These are phyloP conservation scores for Argyra leucocephala DNA, from an alignment of 2,888 invertebrate species.

Conservation along the genomic window DNA sequence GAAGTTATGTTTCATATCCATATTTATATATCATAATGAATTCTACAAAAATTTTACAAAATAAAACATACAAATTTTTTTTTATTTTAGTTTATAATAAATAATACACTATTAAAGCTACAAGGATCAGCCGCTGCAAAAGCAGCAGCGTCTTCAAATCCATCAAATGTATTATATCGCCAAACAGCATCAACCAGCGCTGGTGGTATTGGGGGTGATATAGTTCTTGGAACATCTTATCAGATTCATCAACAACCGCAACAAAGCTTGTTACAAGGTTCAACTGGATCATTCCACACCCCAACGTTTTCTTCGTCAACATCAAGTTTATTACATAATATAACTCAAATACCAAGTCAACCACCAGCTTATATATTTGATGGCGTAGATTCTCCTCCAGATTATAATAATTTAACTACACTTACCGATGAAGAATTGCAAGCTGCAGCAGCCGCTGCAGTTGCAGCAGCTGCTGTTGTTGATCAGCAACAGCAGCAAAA, in stretches of 20 bases:
- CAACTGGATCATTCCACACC: conserved; percentile 18
- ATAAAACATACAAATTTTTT: not conserved
- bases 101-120: conserved; percentile 41
- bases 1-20: no score
- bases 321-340: conserved; percentile 33
- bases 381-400: conserved; percentile 38
- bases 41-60: no score
- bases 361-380: conserved; percentile 42
- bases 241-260: not conserved
- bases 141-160: conserved; percentile 12
- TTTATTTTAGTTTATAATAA: conserved; percentile 39
- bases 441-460: conserved; percentile 21
- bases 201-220: conserved; percentile 23
- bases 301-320: conserved; percentile 26
- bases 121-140: conserved; percentile 34
- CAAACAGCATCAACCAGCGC: conserved; percentile 25
- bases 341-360: conserved; percentile 41
- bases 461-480: conserved; percentile 23
- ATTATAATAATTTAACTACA: conserved; percentile 22
- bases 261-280: not conserved
- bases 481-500: conserved; percentile 9
- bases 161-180: conserved; percentile 15
- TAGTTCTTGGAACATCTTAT: conserved; percentile 16
- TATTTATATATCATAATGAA: no score
- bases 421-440: conserved; percentile 19